Percentiles rank a stretch among this genome's conserved stretches.
These are phyloP conservation scores for Habrosyne pyritoides DNA, from an alignment of 2,888 invertebrate species.

Conservation along the genomic window DNA sequence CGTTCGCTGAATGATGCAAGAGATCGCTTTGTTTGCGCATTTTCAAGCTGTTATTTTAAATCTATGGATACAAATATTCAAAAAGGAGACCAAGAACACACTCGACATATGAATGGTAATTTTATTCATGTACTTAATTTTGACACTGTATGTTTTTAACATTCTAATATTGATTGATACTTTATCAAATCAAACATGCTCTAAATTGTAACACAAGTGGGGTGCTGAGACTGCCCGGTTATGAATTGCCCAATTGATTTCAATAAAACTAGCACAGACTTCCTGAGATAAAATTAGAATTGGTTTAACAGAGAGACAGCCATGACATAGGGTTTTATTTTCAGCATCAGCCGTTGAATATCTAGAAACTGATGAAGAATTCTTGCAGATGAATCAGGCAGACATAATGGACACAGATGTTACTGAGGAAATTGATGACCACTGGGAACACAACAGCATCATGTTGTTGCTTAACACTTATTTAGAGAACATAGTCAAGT, in stretches of 20 bases:
- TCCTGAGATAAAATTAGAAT: neutral
- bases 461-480: slow-evolving; percentile 62
- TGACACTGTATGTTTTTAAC: neutral
- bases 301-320: slow-evolving; percentile 1
- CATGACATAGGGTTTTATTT: slow-evolving; percentile 46
- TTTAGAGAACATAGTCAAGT: slow-evolving; percentile 67
- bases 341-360: slow-evolving; percentile 59
- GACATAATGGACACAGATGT: slow-evolving; percentile 58
- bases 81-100: neutral
- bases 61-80: neutral
- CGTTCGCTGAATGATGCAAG: slow-evolving; percentile 76
- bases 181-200: neutral
- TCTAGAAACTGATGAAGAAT: slow-evolving; percentile 58
- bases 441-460: slow-evolving; percentile 68
- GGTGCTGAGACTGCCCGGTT: neutral
- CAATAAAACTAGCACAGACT: neutral
- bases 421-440: slow-evolving; percentile 66
- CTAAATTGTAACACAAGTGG: neutral
- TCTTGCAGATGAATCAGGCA: slow-evolving; percentile 56
- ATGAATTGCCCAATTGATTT: neutral
- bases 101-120: slow-evolving; percentile 38
- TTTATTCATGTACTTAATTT: no score
- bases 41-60: slow-evolving; percentile 19
- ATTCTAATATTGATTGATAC: neutral
- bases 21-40: slow-evolving; percentile 45